Evolutionary conservation across 2,888 invertebrate genomes (phyloP), one percentile per base, ranked within the genome.

Genomic region (Slavum lentiscoides): DNA sequence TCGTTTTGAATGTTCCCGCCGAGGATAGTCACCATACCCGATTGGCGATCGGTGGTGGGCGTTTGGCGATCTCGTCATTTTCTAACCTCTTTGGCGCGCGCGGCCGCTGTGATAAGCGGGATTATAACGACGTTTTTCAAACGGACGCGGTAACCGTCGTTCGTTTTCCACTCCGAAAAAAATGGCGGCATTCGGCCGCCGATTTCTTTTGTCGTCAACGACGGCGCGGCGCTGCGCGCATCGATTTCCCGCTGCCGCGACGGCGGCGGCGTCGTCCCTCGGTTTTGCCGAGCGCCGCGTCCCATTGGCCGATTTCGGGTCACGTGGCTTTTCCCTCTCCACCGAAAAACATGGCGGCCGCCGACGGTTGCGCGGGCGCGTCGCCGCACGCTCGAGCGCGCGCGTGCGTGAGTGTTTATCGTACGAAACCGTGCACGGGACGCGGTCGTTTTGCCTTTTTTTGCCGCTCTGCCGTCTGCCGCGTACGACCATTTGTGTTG

Each of bases 181-280:
- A 69, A 77, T 70, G 77, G 77, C 70, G 76, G 61, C 59, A 76
- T 75, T 7, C 53, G 43, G 30, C 19, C 9, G 15, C 64, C 55
- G 58, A 55, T 74, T 74, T 74, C 76, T 77, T 69, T 77, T 76
- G 76, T 76, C 53, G 74, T 64, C 53, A 30, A 49, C 76, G 61
- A 1, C 43, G 8, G 7, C 43, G 49, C 13, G 49, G 13, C 15
- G 13, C 49, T 30, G 49, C 49, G 49, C 3, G 61, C 49, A 77
- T 77, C 62, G 77, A 77, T 77, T 64, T 64, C 68, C 49, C 49
- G 13, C n/a, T 30, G 69, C n/a, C n/a, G 69, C 61, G 37, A 30
- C 30, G n/a, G 23, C 74, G 76, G 70, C 61, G 37, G 19, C 30
- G n/a, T 49, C 74, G 76, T 77, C 77, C 62, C 77, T 70, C 70